These are phyloP conservation scores for Limnephilus rhombicus DNA, from an alignment of 2,888 invertebrate species.

Conservation along the genomic window DNA sequence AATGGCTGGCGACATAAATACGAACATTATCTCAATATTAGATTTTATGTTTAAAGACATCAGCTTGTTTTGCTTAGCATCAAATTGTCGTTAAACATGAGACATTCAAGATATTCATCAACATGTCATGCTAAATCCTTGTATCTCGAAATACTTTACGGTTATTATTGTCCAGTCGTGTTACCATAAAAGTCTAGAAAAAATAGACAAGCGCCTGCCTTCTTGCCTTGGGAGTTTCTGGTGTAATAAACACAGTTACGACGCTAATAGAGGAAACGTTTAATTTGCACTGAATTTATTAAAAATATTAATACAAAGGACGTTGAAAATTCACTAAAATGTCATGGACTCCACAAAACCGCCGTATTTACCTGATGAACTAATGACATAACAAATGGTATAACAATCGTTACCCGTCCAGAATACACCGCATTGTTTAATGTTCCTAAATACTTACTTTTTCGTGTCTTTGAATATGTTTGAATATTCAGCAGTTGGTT, in stretches of 20 bases:
- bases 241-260: background rate
- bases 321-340: conserved; percentile 40
- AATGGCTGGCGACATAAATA: background rate
- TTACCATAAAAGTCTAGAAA: background rate
- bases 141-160: background rate
- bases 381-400: conserved; percentile 26
- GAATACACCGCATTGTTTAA: conserved; percentile 33
- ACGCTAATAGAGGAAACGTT: conserved; percentile 23
- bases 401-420: conserved; percentile 6
- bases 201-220: background rate
- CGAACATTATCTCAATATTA: background rate
- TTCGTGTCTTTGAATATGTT: conserved; percentile 17
- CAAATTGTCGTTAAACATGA: background rate
- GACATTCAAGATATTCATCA: background rate
- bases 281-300: background rate
- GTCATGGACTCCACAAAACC: conserved; percentile 18
- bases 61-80: background rate
- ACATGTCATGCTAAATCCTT: background rate
- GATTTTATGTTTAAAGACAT: background rate
- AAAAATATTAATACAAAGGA: background rate
- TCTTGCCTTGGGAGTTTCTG: background rate
- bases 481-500: conserved; percentile 46
- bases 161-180: background rate
- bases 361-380: conserved; percentile 7
- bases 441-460: conserved; percentile 35